Evolutionary conservation across 2,113 vertebrate species (phyloP).

Genomic region (Ctenodactylus gundi): DNA sequence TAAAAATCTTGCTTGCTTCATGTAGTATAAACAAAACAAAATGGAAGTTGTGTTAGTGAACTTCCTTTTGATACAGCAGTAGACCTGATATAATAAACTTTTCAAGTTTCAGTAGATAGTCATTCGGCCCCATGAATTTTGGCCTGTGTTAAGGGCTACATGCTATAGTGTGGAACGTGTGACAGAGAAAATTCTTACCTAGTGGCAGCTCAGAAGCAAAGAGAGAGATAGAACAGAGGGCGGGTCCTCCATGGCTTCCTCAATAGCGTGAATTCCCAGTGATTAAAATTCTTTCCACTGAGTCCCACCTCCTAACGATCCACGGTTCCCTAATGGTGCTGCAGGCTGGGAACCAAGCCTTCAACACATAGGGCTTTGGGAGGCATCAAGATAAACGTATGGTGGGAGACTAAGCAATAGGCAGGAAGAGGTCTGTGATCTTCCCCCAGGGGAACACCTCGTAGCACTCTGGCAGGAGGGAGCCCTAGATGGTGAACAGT

Average conservation of each 20-base stretch:
- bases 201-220: neutral
- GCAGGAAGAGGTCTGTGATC: neutral
- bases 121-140: neutral
- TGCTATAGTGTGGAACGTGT: neutral
- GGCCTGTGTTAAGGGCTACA: no score
- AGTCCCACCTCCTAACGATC: fast-evolving
- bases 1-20: neutral
- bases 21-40: neutral
- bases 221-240: neutral
- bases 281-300: neutral
- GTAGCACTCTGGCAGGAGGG: no score
- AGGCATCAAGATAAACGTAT: neutral
- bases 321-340: neutral
- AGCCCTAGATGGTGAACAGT: fast-evolving
- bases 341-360: neutral
- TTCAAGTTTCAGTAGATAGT: no score
- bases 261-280: neutral
- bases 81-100: neutral
- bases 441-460: fast-evolving
- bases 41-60: neutral
- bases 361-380: neutral
- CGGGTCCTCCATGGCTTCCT: neutral
- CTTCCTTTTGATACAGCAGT: neutral
- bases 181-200: neutral
- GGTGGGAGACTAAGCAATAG: neutral